Percentiles rank a stretch among this genome's conserved stretches.
Evolutionary conservation across 1,140 invertebrate genomes (phyloP).

Genomic region (Dendrolimus kikuchii): DNA sequence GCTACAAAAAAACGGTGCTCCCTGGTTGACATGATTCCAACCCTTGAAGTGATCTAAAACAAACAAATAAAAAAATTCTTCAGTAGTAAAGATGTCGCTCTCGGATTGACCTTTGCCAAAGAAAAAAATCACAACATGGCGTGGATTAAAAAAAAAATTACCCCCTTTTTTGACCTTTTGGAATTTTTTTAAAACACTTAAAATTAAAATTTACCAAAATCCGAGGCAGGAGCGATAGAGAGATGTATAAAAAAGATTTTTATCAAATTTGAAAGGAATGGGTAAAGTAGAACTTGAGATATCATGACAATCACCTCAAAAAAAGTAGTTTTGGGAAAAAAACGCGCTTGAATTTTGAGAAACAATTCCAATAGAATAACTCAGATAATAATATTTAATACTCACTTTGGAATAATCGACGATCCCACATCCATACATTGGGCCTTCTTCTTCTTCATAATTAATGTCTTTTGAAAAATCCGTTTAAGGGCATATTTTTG

Average conservation of each 20-base stretch:
- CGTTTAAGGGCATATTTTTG: no score
- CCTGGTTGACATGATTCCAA: no score
- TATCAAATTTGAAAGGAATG: slow-evolving; percentile 2
- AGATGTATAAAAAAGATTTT: slow-evolving; percentile 3
- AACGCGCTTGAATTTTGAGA: slow-evolving; percentile 1
- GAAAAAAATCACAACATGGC: slow-evolving; percentile 2
- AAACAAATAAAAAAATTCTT: no score
- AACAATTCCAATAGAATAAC: neutral
- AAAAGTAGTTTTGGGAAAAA: no score
- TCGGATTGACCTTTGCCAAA: neutral
- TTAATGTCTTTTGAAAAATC: no score
- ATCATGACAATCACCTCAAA: no score
- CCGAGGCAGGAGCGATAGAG: neutral
- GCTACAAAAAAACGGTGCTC: no score
- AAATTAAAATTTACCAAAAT: slow-evolving; percentile 1
- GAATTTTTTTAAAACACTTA: slow-evolving; percentile 4
- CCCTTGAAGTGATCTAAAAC: no score
- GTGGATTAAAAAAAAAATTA: neutral
- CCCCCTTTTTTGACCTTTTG: neutral
- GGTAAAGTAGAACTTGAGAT: slow-evolving; percentile 1
- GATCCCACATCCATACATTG: slow-evolving; percentile 3
- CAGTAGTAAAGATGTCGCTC: slow-evolving; percentile 1
- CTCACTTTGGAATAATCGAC: neutral
- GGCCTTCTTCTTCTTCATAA: slow-evolving; percentile 3
- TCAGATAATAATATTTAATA: slow-evolving; percentile 6